These are phyloP conservation scores for Equus quagga DNA, from an alignment of 2,113 vertebrate genomes.

Conservation along the genomic window DNA sequence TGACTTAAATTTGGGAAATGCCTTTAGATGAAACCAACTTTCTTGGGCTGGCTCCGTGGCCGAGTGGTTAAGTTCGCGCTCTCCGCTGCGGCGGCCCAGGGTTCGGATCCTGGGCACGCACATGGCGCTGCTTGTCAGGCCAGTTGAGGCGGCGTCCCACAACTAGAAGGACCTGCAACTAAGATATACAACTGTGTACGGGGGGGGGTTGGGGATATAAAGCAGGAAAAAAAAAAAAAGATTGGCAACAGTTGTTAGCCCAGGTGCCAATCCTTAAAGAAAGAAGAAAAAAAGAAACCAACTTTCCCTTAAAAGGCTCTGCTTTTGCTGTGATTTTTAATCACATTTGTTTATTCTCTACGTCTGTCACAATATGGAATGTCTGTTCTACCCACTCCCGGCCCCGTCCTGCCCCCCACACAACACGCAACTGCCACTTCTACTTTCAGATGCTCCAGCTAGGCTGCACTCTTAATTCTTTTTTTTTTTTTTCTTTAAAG, in stretches of 20 bases:
- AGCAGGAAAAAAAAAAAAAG: no score
- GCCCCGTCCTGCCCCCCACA: fast-evolving
- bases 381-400: neutral
- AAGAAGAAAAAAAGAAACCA: neutral
- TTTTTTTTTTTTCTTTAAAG: no score
- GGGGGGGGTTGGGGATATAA: no score
- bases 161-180: no score
- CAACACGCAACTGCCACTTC: neutral
- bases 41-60: neutral
- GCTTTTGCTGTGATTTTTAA: neutral
- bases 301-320: neutral
- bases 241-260: no score
- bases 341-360: neutral
- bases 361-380: neutral
- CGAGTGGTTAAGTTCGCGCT: no score
- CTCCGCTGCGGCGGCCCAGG: no score
- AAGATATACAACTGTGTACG: no score
- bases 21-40: neutral
- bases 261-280: no score
- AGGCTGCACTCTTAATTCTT: neutral
- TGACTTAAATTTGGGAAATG: neutral
- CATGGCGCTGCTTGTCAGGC: no score
- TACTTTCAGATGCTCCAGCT: neutral
- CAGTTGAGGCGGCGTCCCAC: no score
- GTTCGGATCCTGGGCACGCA: no score